phyloP scores from a whole-genome alignment of 2,797 vertebrate genomes.

The Pagetopsis macropterus region DNA sequence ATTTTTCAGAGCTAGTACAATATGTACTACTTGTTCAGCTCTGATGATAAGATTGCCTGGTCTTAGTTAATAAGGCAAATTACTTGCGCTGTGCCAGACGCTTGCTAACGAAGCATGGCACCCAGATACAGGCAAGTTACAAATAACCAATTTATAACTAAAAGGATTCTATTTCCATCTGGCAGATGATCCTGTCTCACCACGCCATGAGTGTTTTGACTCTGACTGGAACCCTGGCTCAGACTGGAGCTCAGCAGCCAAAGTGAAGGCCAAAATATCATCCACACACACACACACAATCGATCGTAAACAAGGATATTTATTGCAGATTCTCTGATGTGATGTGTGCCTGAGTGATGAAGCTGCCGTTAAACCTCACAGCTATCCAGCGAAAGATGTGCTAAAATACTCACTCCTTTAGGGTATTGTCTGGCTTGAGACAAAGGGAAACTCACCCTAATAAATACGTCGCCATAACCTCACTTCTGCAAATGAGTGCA shows the following conservation, averaged over 20 bases:
- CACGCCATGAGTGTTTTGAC: constrained; percentile 47
- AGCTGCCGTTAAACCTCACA: constrained; percentile 61
- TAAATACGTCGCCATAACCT: constrained; percentile 61
- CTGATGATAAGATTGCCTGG: constrained; percentile 46
- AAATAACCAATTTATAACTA: constrained; percentile 39
- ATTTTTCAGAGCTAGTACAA: constrained; percentile 57
- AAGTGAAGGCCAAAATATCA: constrained; percentile 34
- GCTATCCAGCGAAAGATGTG: constrained; percentile 49
- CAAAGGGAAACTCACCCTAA: constrained; percentile 55
- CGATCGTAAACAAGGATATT: constrained; percentile 65
- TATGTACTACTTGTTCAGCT: constrained; percentile 50
- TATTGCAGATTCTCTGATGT: constrained; percentile 49
- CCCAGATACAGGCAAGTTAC: constrained; percentile 41
- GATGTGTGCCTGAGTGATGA: constrained; percentile 53
- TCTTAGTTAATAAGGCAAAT: constrained; percentile 47
- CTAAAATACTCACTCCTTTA: constrained; percentile 42
- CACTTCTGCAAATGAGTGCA: constrained; percentile 52
- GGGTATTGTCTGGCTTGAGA: constrained; percentile 64
- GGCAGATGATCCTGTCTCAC: constrained; percentile 34
- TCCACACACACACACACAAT: constrained; percentile 18
- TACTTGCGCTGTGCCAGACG: constrained; percentile 36
- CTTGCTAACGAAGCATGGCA: constrained; percentile 45
- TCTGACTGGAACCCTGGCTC: constrained; percentile 36
- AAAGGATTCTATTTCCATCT: constrained; percentile 33
- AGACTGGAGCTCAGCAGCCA: constrained; percentile 36